phyloP scores from a whole-genome alignment of 2,113 vertebrate genomes.

The Raja brachyura region DNA sequence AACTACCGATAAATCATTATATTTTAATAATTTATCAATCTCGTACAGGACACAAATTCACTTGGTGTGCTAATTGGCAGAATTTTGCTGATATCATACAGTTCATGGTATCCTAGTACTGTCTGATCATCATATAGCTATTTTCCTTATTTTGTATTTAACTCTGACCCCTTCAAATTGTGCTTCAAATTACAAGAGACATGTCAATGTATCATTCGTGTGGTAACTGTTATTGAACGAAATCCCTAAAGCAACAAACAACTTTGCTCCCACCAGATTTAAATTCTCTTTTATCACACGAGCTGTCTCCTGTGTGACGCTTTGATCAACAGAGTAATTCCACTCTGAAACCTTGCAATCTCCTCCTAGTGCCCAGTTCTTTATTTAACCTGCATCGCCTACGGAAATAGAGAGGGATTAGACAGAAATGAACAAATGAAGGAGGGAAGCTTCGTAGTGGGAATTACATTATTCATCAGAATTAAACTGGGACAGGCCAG shows the following conservation, averaged over 20 bases:
- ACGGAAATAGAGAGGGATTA: background rate
- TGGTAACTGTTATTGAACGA: background rate
- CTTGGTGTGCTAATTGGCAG: background rate
- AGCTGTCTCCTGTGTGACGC: background rate
- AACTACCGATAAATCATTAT: background rate
- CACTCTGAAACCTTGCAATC: background rate
- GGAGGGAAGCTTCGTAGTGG: background rate
- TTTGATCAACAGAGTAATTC: conserved; percentile 27
- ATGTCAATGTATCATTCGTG: background rate
- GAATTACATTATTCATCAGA: background rate
- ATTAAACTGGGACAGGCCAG: background rate
- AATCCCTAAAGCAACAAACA: background rate
- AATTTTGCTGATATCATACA: background rate
- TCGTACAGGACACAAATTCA: background rate
- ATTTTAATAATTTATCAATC: background rate
- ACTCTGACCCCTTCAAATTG: background rate
- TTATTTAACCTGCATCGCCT: conserved; percentile 16
- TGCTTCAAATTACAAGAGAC: background rate
- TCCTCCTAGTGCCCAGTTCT: background rate
- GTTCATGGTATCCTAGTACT: background rate
- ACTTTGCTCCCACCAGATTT: background rate
- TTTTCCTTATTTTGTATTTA: background rate
- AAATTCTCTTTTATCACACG: conserved; percentile 16
- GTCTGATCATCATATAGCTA: background rate
- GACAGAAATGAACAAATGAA: too few species aligned